phyloP scores from a whole-genome alignment of 2,888 invertebrate species.

The Polietes domitor region DNA sequence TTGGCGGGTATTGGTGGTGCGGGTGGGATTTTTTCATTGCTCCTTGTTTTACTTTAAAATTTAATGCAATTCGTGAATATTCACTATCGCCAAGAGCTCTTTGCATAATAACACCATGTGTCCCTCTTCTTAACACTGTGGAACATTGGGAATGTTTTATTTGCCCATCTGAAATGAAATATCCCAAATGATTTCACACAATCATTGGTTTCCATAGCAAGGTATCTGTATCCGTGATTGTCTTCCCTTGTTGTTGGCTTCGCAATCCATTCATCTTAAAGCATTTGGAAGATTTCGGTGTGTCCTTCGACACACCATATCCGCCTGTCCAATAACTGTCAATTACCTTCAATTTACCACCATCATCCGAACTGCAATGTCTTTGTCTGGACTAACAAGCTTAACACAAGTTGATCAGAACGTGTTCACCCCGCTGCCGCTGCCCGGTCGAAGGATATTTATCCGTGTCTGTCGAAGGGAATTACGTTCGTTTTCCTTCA shows the following conservation, averaged over 20 bases:
- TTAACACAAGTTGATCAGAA: not conserved
- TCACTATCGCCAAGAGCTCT: too few species aligned
- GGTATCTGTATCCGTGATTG: conserved; percentile 2
- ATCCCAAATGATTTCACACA: too few species aligned
- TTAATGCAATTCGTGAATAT: too few species aligned
- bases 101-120: too few species aligned
- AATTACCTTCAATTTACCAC: conserved; percentile 26
- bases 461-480: not conserved
- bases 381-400: not conserved
- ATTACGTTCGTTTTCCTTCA: not conserved
- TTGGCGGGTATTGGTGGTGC: too few species aligned
- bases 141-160: too few species aligned
- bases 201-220: not conserved
- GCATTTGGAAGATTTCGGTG: not conserved
- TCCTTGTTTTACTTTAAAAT: too few species aligned
- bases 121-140: too few species aligned
- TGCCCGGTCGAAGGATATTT: not conserved
- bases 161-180: too few species aligned
- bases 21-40: too few species aligned
- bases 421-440: not conserved
- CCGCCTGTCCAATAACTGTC: conserved; percentile 11
- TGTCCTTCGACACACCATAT: not conserved
- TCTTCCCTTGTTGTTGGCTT: not conserved
- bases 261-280: not conserved
- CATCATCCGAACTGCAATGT: not conserved